Conservation (phyloP, 1,140 invertebrate species). For the Drosophila murphyi region DNA sequence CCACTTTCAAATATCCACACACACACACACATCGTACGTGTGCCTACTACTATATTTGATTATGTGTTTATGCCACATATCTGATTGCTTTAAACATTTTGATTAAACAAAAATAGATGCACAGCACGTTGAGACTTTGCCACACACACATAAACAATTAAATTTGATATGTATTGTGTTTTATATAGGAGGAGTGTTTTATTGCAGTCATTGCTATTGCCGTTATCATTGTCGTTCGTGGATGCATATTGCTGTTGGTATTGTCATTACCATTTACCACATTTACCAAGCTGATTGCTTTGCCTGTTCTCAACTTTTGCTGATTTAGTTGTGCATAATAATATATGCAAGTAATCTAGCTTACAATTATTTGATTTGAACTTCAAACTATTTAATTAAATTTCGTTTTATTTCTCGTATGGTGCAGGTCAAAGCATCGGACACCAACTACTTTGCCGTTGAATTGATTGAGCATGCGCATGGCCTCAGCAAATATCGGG, state of each 20-base stretch:
- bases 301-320: not conserved
- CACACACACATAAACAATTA: conserved; percentile 21
- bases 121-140: conserved; percentile 33
- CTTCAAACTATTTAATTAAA: conserved; percentile 15
- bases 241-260: too few relatives aligned
- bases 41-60: not conserved
- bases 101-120: conserved; percentile 50
- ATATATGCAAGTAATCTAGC: not conserved
- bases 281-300: not conserved
- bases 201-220: conserved; percentile 12
- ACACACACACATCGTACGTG: not conserved
- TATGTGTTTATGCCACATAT: conserved; percentile 6
- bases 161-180: conserved; percentile 27
- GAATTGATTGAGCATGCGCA: conserved; percentile 64
- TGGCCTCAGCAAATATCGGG: conserved; percentile 62
- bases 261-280: not conserved
- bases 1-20: conserved; percentile 9
- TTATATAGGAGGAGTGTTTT: conserved; percentile 21
- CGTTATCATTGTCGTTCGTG: not conserved
- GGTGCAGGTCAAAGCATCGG: conserved; percentile 55
- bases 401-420: conserved; percentile 8
- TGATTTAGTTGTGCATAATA: not conserved
- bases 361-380: conserved; percentile 2
- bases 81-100: conserved; percentile 37
- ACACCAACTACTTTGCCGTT: conserved; percentile 53